Conservation (phyloP, 2,888 invertebrate genomes). For the Emesis castigata region DNA sequence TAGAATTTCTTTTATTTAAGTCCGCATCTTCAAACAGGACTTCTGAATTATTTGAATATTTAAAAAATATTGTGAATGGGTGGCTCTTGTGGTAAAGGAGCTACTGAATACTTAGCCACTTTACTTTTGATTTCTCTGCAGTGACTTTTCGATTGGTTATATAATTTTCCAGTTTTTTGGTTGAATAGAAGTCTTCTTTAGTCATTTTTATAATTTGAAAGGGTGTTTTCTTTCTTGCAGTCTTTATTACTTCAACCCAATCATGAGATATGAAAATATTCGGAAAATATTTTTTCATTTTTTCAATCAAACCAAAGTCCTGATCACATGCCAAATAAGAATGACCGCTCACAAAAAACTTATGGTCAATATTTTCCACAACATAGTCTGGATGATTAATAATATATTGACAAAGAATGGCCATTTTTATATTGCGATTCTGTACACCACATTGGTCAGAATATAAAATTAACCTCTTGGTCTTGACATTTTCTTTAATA, state of each 20-base stretch:
- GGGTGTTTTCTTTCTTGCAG: conserved; percentile 48
- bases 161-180: conserved; percentile 56
- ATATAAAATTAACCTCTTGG: conserved; percentile 61
- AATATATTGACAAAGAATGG: conserved; percentile 57
- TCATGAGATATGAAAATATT: conserved; percentile 59
- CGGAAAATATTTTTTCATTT: conserved; percentile 61
- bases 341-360: conserved; percentile 67
- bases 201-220: conserved; percentile 58
- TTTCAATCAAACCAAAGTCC: conserved; percentile 34
- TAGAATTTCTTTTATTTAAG: conserved; percentile 51
- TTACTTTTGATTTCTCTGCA: conserved; percentile 51
- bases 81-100: conserved; percentile 25
- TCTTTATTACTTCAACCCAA: conserved; percentile 60
- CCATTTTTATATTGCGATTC: conserved; percentile 69
- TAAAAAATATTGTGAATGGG: conserved; percentile 47
- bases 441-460: conserved; percentile 68
- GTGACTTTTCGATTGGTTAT: conserved; percentile 58
- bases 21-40: conserved; percentile 50
- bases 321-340: conserved; percentile 66
- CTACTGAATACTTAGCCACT: conserved; percentile 57
- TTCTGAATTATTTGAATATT: conserved; percentile 48
- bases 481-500: conserved; percentile 53
- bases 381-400: conserved; percentile 38
- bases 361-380: conserved; percentile 62
- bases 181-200: conserved; percentile 46